Evolutionary conservation across 2,888 invertebrate genomes (phyloP).

Genomic region (Ctenicera cuprea): DNA sequence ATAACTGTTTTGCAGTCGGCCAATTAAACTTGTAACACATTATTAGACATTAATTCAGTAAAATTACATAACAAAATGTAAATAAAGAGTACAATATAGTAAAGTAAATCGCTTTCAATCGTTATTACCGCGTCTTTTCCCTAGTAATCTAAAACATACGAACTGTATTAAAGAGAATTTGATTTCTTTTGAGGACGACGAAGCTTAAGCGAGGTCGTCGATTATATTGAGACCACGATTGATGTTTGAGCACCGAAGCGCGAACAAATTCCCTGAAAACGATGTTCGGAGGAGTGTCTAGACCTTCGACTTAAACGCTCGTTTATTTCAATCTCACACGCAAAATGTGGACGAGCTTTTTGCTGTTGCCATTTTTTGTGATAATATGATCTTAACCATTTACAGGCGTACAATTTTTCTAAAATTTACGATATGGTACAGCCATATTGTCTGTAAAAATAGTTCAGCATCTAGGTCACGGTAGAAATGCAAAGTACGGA

Average conservation of each 20-base stretch:
- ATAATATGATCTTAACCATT: background rate
- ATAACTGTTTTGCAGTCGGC: too few species aligned
- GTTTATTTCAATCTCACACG: conserved; percentile 33
- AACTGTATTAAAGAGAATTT: too few species aligned
- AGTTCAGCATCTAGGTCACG: conserved; percentile 21
- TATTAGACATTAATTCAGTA: too few species aligned
- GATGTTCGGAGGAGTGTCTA: conserved; percentile 31
- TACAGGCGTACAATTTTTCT: too few species aligned
- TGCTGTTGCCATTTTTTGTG: background rate
- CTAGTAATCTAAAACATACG: too few species aligned
- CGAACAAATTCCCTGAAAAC: conserved; percentile 28
- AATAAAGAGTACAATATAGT: too few species aligned
- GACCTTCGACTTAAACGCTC: conserved; percentile 33
- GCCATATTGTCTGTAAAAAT: background rate
- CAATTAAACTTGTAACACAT: too few species aligned
- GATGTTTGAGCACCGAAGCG: conserved; percentile 28
- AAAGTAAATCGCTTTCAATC: too few species aligned
- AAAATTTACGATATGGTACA: too few species aligned
- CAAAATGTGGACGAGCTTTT: conserved; percentile 3
- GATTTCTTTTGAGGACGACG: background rate
- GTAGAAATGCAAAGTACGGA: background rate
- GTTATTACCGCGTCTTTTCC: too few species aligned
- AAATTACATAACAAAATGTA: too few species aligned
- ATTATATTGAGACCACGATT: conserved; percentile 25
- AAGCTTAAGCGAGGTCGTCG: conserved; percentile 18